phyloP scores from a whole-genome alignment of 1,140 invertebrate genomes.

The Galleria mellonella region DNA sequence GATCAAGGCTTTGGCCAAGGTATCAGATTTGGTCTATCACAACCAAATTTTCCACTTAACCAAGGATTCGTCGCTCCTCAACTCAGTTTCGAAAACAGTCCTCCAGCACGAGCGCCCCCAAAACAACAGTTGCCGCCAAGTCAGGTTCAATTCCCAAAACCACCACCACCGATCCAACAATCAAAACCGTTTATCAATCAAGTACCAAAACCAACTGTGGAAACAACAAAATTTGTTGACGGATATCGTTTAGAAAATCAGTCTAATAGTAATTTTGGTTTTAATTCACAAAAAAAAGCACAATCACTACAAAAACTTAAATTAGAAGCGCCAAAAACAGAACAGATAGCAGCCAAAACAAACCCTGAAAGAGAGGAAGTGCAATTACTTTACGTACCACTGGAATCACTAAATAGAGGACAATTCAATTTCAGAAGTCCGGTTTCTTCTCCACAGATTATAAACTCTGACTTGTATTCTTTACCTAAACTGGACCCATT shows the following conservation, averaged over 20 bases:
- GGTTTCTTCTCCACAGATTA: conserved; percentile 29
- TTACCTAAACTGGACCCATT: conserved; percentile 38
- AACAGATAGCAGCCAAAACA: conserved; percentile 24
- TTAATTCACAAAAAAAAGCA: conserved; percentile 32
- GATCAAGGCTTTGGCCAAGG: conserved; percentile 61
- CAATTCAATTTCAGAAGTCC: conserved; percentile 65
- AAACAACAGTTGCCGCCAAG: conserved; percentile 17
- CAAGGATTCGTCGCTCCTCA: conserved; percentile 58
- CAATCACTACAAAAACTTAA: conserved; percentile 54
- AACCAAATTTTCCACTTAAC: conserved; percentile 52
- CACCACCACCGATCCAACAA: conserved; percentile 28
- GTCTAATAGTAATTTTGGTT: conserved; percentile 18
- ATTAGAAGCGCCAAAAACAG: conserved; percentile 36
- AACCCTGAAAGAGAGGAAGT: conserved; percentile 79
- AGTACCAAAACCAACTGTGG: conserved; percentile 23
- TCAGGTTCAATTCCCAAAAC: conserved; percentile 44
- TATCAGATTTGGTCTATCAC: conserved; percentile 46
- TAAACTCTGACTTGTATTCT: conserved; percentile 48
- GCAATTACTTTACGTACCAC: conserved; percentile 85
- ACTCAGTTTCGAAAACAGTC: conserved; percentile 37
- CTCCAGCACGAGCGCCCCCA: conserved; percentile 33
- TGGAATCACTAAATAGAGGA: conserved; percentile 82
- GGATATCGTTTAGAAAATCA: conserved; percentile 61
- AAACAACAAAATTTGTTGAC: conserved; percentile 53
- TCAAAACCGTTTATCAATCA: conserved; percentile 33